These are phyloP conservation scores for Plectus sambesii DNA, from an alignment of 1,140 invertebrate genomes.

Conservation along the genomic window DNA sequence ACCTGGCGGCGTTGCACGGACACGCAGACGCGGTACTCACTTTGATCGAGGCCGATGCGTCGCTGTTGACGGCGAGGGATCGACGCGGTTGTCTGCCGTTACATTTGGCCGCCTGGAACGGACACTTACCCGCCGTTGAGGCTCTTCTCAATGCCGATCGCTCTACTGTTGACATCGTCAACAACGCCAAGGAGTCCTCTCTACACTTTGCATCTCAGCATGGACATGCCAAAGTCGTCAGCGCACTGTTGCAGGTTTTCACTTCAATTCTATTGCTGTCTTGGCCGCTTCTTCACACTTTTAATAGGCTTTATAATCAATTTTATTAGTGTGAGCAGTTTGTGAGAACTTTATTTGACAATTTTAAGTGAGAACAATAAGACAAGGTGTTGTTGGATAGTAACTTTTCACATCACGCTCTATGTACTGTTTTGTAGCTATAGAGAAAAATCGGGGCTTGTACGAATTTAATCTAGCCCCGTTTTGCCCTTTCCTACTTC, in stretches of 20 bases:
- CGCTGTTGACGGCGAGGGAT: conserved; percentile 70
- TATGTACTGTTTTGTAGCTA: too few species aligned
- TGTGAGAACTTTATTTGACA: too few species aligned
- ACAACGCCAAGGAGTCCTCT: conserved; percentile 80
- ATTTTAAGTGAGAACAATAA: too few species aligned
- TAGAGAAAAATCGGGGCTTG: too few species aligned
- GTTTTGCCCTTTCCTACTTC: too few species aligned
- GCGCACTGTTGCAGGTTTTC: conserved; percentile 62
- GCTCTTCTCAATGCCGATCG: conserved; percentile 26
- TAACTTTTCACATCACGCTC: too few species aligned
- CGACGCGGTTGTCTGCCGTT: conserved; percentile 70
- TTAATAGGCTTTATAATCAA: too few species aligned
- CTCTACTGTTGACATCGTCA: conserved; percentile 54
- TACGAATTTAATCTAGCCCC: too few species aligned
- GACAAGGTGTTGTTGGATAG: too few species aligned
- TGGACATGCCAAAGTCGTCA: conserved; percentile 77
- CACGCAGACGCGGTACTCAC: conserved; percentile 61
- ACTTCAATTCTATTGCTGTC: too few species aligned
- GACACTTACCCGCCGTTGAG: conserved; percentile 53
- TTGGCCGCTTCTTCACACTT: too few species aligned
- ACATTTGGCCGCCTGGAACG: conserved; percentile 77
- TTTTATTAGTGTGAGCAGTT: too few species aligned
- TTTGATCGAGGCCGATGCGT: conserved; percentile 67
- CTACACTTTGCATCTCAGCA: conserved; percentile 87
- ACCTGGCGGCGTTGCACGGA: conserved; percentile 83